Base-by-base conservation (phyloP, 2,797 vertebrate genomes). In the Adelosebastes latens region DNA sequence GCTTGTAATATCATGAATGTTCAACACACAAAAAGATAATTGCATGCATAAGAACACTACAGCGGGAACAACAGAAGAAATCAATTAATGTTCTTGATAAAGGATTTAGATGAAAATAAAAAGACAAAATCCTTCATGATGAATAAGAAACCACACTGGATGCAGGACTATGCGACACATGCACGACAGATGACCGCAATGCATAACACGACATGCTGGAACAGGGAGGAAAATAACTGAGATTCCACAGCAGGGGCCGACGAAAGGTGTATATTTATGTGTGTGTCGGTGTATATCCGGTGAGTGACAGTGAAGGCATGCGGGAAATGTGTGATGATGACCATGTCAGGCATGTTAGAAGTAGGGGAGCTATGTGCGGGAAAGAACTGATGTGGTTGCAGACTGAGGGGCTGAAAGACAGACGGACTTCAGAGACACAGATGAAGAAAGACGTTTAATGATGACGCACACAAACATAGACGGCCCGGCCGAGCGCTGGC, bases 251-350 rank as follows among this genome's bases (percentile, higher is more conserved):
- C 11, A 22, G 62, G 59, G 77, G 29, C 52, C 4, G 20, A 79
- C 6, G 32, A 89, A 84, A 87, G 79, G 67, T 64, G 65, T 39
- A 25, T 16, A 6, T n/a, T 61, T 60, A 3, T 10, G 8, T 4
- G 63, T 22, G 24, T 49, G 55, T 52, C 32, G 34, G 53, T 6
- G 8, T 10, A 4, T 6, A 32, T 88, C 80, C n/a, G 60, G 77
- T 81, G 76, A 90, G 78, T 70, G 87, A 86, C 82, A 73, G n/a
- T 22, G n/a, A 80, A 90, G 81, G 83, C 91, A 94, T 93, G 89
- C 71, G 78, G 66, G 42, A 49, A 67, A 72, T 72, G 80, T 73
- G 72, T 52, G 69, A 82, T 16, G 61, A 85, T 75, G 77, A 71
- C 42, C 62, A 80, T 77, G 75, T 90, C 83, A 68, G 80, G 75